Evolutionary conservation across 2,113 vertebrate genomes (phyloP), one percentile per base, ranked within the genome.

Genomic region (Nothobranchius kuhntae): DNA sequence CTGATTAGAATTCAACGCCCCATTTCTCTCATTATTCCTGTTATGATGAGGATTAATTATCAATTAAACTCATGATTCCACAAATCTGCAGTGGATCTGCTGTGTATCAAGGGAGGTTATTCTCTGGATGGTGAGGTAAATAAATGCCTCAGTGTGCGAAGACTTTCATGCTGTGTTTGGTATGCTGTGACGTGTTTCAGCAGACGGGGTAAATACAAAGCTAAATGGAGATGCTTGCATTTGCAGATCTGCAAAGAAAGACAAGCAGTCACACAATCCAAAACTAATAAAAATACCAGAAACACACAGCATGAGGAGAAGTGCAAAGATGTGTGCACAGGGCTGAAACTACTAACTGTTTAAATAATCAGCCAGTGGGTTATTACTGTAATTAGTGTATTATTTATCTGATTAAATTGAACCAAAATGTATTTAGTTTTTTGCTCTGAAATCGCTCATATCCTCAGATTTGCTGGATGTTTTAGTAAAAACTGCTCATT

Each of bases 41-140:
- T 93, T 91, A 84, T 86, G 81, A 86, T 83, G 82, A 69, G 75
- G 86, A 87, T 90, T 89, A 88, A 86, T 87, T 88, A 89, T 86
- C 80, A 91, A 90, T 91, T 86, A 88, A 89, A 86, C 73, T 66
- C 75, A 55, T 82, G 73, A 86, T 87, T 78, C 84, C 14, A 36
- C 61, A 80, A 77, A 89, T 89, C 72, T 86, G 66, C 51, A 55
- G 64, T 50, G 65, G 77, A 81, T 89, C 75, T 66, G 66, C 59
- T 45, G 51, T 53, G 65, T 74, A 66, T 78, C 75, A 40, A 55
- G 71, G 70, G 75, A 84, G 66, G 66, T 65, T 75, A 42, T 71
- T 71, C 69, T 75, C 57, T 54, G 72, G 64, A 77, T 80, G 58
- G 36, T 40, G 24, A 68, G 69, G 73, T 80, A 74, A 86, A 85